These are phyloP conservation scores for Lasioglossum morio DNA, from an alignment of 2,888 invertebrate genomes.

Conservation along the genomic window DNA sequence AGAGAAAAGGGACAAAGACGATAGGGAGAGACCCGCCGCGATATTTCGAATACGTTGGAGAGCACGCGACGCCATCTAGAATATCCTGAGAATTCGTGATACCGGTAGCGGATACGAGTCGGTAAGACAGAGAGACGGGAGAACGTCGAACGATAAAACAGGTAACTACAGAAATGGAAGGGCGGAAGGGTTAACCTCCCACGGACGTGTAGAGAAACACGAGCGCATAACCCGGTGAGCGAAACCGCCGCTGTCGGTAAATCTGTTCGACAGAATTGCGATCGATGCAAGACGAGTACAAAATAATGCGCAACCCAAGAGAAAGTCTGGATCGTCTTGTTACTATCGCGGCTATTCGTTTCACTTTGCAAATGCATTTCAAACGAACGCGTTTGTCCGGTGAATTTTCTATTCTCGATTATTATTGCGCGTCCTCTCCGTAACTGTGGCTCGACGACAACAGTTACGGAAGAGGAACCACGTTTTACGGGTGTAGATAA, in stretches of 20 bases:
- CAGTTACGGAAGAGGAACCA: too few species aligned
- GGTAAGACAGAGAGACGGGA: background rate
- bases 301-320: conserved; percentile 31
- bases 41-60: background rate
- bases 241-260: conserved; percentile 52
- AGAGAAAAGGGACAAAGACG: conserved; percentile 15
- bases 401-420: background rate
- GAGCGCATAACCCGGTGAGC: background rate
- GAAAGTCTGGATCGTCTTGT: conserved; percentile 45
- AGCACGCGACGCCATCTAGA: conserved; percentile 19
- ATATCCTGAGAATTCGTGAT: background rate
- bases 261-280: background rate
- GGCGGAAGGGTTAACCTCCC: conserved; percentile 44
- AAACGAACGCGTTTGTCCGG: background rate
- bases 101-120: background rate
- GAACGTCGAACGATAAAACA: conserved; percentile 33
- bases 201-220: conserved; percentile 30
- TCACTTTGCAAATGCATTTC: conserved; percentile 25
- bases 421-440: background rate
- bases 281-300: background rate
- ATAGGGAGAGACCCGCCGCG: background rate
- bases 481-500: too few species aligned
- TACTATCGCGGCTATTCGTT: conserved; percentile 42
- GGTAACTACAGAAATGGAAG: conserved; percentile 22
- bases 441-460: too few species aligned